Percentiles rank a stretch among this genome's conserved stretches.
These are phyloP conservation scores for Phanerotoma sp. DNA, from an alignment of 2,888 invertebrate genomes.

Conservation along the genomic window DNA sequence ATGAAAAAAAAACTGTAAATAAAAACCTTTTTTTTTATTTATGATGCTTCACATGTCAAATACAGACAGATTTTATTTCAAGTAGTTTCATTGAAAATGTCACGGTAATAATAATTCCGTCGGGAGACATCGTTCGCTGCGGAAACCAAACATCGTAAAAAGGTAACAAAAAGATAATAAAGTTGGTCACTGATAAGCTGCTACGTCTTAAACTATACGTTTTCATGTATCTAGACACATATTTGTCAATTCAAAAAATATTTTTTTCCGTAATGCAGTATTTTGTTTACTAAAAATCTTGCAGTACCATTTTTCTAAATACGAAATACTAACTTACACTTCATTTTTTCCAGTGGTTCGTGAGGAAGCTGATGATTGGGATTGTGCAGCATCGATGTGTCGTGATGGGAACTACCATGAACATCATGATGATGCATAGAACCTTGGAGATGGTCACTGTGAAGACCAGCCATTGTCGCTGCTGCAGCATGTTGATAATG, in stretches of 20 bases:
- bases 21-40: too few relatives aligned
- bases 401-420: conserved; percentile 57
- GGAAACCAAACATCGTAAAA: conserved; percentile 13
- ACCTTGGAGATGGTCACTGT: conserved; percentile 58
- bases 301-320: neutral
- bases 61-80: too few relatives aligned
- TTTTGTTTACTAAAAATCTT: neutral
- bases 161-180: conserved; percentile 7
- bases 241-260: too few relatives aligned
- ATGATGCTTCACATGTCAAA: too few relatives aligned
- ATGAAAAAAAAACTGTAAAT: too few relatives aligned
- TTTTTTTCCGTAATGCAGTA: too few relatives aligned
- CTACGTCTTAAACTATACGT: neutral
- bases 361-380: conserved; percentile 68
- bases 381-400: conserved; percentile 62
- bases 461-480: conserved; percentile 57
- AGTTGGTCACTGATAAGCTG: conserved; percentile 9
- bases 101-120: neutral
- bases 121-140: neutral
- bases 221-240: neutral
- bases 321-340: conserved; percentile 61
- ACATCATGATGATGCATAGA: conserved; percentile 48
- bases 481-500: conserved; percentile 61
- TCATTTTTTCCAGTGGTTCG: conserved; percentile 76
- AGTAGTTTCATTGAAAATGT: too few relatives aligned